A percentile compares a stretch with the other conserved stretches of the same genome.
Evolutionary conservation across 2,797 vertebrate genomes (phyloP).

Genomic region (Microcaecilia unicolor): DNA sequence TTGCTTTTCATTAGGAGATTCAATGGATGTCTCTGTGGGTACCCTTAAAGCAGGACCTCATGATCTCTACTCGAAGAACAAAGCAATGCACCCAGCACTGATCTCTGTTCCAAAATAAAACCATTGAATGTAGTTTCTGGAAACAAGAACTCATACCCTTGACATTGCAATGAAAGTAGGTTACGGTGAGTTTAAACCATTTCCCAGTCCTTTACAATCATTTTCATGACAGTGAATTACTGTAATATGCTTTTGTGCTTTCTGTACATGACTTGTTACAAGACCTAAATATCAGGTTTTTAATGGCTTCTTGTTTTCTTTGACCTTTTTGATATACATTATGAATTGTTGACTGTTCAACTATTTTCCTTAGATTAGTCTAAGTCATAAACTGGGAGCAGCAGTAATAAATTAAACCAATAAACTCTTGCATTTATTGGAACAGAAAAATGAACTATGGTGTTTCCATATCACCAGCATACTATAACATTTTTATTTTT

Average conservation of each 20-base stretch:
- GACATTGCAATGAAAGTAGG: background rate
- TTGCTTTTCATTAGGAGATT: no score
- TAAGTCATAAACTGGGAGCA: background rate
- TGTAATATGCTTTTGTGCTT: no score
- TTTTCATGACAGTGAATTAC: no score
- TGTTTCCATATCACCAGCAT: background rate
- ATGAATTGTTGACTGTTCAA: background rate
- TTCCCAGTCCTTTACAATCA: no score
- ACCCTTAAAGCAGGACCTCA: no score
- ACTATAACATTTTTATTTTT: background rate
- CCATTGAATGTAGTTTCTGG: no score
- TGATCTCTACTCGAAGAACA: no score
- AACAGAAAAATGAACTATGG: background rate
- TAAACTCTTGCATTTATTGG: background rate
- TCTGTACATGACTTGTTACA: no score
- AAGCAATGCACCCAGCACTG: no score
- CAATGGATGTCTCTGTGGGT: no score
- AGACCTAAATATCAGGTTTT: background rate
- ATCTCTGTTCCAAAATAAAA: no score
- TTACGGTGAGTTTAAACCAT: background rate
- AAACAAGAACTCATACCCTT: no score
- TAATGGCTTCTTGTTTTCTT: background rate
- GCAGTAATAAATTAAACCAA: background rate
- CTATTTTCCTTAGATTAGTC: background rate
- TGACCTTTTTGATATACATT: conserved; percentile 1